Evolutionary conservation across 2,888 invertebrate genomes (phyloP).

Genomic region (Lottia scabra): DNA sequence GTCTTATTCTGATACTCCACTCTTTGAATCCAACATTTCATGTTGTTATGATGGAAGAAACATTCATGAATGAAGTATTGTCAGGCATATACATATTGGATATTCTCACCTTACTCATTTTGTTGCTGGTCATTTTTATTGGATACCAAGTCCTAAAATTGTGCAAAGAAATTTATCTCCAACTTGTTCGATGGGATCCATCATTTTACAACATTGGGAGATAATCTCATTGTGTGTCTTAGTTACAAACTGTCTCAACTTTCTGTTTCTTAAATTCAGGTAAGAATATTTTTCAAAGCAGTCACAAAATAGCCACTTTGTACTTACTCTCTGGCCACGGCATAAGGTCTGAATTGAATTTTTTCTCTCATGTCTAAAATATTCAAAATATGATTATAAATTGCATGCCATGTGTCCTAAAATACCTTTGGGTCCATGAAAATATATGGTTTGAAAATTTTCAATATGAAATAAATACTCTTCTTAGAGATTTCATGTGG

Average conservation of each 20-base stretch:
- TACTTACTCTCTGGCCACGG: no score
- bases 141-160: constrained; percentile 5
- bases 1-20: constrained; percentile 4
- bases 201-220: constrained; percentile 1
- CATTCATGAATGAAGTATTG: constrained; percentile 5
- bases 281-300: neutral
- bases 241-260: constrained; percentile 3
- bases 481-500: no score
- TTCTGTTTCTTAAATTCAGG: neutral
- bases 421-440: no score
- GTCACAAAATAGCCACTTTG: neutral
- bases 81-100: constrained; percentile 5
- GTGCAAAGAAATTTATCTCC: neutral
- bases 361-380: no score
- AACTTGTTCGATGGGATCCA: constrained; percentile 7
- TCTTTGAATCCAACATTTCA: constrained; percentile 1
- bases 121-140: constrained; percentile 2
- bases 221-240: constrained; percentile 5
- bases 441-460: no score
- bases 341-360: no score
- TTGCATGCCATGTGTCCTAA: no score
- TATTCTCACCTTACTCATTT: constrained; percentile 3
- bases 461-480: no score
- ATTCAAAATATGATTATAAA: neutral
- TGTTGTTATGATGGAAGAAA: constrained; percentile 5